Evolutionary conservation across 2,888 invertebrate genomes (phyloP).

Genomic region (Synergus itoensis): DNA sequence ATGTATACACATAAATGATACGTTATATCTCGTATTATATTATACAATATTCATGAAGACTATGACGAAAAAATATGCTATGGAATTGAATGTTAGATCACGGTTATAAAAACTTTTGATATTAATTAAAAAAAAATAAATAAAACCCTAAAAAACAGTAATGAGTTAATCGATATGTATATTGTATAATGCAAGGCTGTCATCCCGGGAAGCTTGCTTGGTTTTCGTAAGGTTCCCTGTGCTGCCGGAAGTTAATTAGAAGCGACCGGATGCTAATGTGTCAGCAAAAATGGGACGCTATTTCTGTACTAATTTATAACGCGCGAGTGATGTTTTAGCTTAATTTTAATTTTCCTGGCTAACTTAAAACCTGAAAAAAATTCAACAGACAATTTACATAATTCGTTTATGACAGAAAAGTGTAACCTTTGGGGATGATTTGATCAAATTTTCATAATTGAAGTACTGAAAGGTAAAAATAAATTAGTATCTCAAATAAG

Average conservation of each 20-base stretch:
- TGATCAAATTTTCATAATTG: background rate
- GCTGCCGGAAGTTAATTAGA: constrained; percentile 64
- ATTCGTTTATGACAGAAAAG: background rate
- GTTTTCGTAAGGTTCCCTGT: constrained; percentile 51
- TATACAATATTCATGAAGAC: too few relatives aligned
- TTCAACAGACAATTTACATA: background rate
- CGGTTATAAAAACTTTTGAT: too few relatives aligned
- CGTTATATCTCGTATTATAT: too few relatives aligned
- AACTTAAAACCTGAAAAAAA: background rate
- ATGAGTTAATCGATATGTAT: background rate
- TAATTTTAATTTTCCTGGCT: constrained; percentile 9
- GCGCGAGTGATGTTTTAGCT: constrained; percentile 18
- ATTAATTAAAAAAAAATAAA: background rate
- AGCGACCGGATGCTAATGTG: constrained; percentile 55
- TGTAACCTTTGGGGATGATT: background rate
- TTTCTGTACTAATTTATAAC: constrained; percentile 1
- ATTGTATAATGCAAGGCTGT: constrained; percentile 14
- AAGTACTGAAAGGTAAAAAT: background rate
- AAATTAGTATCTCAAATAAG: too few relatives aligned
- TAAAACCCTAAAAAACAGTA: background rate
- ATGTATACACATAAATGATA: too few relatives aligned
- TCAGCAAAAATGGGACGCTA: constrained; percentile 43
- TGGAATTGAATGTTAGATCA: too few relatives aligned
- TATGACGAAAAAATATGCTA: too few relatives aligned
- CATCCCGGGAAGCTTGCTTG: constrained; percentile 37